Conservation (phyloP, 1,140 invertebrate species). For the Drosophila hydei region DNA sequence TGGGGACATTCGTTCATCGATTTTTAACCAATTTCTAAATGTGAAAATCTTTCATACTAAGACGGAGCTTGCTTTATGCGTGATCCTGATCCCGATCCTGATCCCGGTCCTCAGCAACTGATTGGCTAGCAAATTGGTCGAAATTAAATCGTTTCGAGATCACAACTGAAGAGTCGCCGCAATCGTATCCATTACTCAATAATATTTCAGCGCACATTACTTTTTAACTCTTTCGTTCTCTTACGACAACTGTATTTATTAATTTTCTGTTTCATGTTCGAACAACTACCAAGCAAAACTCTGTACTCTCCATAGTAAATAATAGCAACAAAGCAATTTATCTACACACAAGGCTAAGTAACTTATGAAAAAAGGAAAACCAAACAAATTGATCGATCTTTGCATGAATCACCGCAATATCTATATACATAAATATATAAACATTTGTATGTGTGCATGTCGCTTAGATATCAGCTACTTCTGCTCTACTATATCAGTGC, state of each 20-base stretch:
- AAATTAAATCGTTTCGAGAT: conserved; percentile 30
- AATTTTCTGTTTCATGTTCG: conserved; percentile 32
- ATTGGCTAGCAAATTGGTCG: conserved; percentile 18
- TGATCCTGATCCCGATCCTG: conserved; percentile 37
- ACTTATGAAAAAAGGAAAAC: conserved; percentile 32
- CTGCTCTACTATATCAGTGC: conserved; percentile 54
- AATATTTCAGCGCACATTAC: conserved; percentile 53
- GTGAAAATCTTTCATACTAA: conserved; percentile 38
- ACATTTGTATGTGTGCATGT: conserved; percentile 36
- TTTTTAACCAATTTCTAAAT: conserved; percentile 41
- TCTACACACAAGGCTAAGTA: conserved; percentile 79
- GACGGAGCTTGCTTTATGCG: conserved; percentile 43
- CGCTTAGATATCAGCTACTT: not conserved
- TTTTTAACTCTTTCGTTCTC: conserved; percentile 43
- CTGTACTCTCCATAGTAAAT: conserved; percentile 73
- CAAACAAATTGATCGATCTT: conserved; percentile 35
- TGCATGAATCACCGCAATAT: conserved; percentile 48
- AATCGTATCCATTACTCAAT: conserved; percentile 27
- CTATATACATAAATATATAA: conserved; percentile 10
- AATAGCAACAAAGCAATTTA: conserved; percentile 68
- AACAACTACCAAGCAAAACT: conserved; percentile 55
- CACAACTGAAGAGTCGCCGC: conserved; percentile 42
- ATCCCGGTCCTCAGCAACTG: conserved; percentile 16
- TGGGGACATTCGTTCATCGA: conserved; percentile 21
- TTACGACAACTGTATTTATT: conserved; percentile 39